phyloP scores from a whole-genome alignment of 2,888 invertebrate genomes.

The Phalera bucephala region DNA sequence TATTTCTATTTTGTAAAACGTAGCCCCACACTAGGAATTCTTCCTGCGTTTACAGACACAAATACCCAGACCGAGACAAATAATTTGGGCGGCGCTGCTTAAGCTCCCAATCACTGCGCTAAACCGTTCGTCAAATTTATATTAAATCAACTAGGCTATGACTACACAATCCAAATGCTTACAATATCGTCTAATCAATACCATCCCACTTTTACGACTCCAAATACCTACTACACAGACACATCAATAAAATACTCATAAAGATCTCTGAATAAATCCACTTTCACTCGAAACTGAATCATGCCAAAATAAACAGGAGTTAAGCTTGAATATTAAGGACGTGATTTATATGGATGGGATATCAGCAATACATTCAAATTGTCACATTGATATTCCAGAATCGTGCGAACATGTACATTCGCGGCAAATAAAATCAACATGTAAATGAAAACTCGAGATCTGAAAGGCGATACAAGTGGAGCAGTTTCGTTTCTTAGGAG shows the following conservation, averaged over 20 bases:
- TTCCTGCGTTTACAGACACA: no score
- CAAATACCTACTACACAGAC: no score
- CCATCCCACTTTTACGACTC: no score
- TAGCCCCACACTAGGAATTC: no score
- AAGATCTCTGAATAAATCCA: constrained; percentile 7
- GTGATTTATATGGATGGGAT: constrained; percentile 38
- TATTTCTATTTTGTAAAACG: no score
- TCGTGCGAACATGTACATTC: constrained; percentile 20
- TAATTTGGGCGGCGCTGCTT: no score
- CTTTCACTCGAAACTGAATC: constrained; percentile 14
- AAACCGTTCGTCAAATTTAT: no score
- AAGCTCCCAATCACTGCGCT: no score
- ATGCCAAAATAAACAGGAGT: constrained; percentile 25
- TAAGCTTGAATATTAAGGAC: constrained; percentile 34
- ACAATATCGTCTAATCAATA: no score
- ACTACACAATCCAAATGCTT: no score
- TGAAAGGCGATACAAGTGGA: constrained; percentile 22
- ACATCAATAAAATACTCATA: background rate
- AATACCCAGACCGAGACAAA: no score
- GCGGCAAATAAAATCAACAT: constrained; percentile 36
- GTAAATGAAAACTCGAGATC: constrained; percentile 33
- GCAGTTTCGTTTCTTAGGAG: constrained; percentile 49
- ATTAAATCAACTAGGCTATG: no score
- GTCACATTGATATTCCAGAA: constrained; percentile 38
- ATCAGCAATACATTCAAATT: constrained; percentile 38